Conservation (phyloP, 2,888 invertebrate species). For the Incurvaria masculella region DNA sequence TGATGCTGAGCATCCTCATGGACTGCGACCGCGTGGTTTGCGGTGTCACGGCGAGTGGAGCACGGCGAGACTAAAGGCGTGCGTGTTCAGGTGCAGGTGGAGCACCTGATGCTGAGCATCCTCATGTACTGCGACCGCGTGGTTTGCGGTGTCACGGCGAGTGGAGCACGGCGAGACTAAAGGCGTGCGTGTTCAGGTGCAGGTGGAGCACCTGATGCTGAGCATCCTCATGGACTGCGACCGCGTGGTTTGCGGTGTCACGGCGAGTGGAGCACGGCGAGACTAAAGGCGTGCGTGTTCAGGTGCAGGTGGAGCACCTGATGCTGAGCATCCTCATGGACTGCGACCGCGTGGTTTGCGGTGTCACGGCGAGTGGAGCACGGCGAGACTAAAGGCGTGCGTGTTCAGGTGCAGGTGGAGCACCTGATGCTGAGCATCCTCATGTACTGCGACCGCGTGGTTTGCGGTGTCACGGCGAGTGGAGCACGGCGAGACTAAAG, state of each 20-base stretch:
- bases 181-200: constrained; percentile 24
- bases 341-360: constrained; percentile 80
- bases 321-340: constrained; percentile 65
- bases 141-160: no score
- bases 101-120: constrained; percentile 50
- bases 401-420: constrained; percentile 41
- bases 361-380: no score
- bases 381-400: no score
- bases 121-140: constrained; percentile 80
- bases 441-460: constrained; percentile 81
- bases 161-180: no score
- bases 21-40: constrained; percentile 84
- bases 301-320: constrained; percentile 47
- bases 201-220: constrained; percentile 48
- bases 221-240: constrained; percentile 78
- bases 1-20: constrained; percentile 60
- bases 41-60: no score
- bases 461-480: no score
- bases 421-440: constrained; percentile 52
- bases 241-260: constrained; percentile 74
- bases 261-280: no score
- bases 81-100: constrained; percentile 38
- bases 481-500: no score
- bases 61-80: no score
- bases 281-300: no score